Evolutionary conservation across 2,113 vertebrate genomes (phyloP), one percentile per base, ranked within the genome.

Genomic region (Guaruba guarouba): DNA sequence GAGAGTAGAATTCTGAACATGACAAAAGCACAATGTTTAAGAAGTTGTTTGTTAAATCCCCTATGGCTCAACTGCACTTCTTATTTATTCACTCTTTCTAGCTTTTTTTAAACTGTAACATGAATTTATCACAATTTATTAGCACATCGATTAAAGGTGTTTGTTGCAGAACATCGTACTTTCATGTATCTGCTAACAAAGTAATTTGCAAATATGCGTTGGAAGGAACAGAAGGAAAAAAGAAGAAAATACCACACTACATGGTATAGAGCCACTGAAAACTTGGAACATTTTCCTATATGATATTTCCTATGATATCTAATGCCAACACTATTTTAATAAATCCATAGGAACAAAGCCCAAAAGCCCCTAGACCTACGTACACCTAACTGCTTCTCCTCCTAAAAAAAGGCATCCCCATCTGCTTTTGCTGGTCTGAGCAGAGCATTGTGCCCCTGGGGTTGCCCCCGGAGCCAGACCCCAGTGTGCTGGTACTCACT

Each of bases 401-500:
- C 39, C n/a, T 25, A 13, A 11, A 1, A 1, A 67, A 49, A 5
- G 39, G 12, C 25, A 16, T 43, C 29, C 44, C 89, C n/a, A 48
- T 11, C 20, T 17, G 43, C 51, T 43, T 13, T 19, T 33, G 67
- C 74, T 31, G 41, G 16, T 6, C 33, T 28, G 48, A 52, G 51
- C 51, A 39, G 64, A 5, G 62, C 25, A 17, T 37, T 4, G 69
- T 17, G 54, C 46, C 57, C 79, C 2, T 1, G 17, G 39, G 5
- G 5, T 12, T 41, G 62, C 43, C 59, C 80, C 67, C 5, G 0
- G 28, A 25, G 71, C 68, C 63, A 35, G 67, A 39, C 73, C 66
- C 25, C 5, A 5, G 12, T 0, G 35, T 62, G 24, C 10, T 62
- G 10, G 59, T 94, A 98, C 98, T 98, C 96, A 99, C 99, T 98